These are phyloP conservation scores for Syritta pipiens DNA, from an alignment of 2,888 invertebrate genomes.

Conservation along the genomic window DNA sequence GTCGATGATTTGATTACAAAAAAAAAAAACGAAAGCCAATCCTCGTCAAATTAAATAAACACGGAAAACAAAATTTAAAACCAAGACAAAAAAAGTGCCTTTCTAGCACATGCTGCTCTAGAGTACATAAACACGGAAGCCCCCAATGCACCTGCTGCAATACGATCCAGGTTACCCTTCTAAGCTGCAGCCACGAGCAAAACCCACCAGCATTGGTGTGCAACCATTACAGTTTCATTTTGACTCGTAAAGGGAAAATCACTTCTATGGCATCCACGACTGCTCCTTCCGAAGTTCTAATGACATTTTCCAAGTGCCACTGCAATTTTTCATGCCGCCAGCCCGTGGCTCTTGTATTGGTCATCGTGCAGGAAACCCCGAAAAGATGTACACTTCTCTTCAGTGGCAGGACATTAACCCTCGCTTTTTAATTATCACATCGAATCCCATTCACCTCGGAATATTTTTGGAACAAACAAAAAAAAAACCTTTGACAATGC, in stretches of 20 bases:
- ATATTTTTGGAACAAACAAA: constrained; percentile 9
- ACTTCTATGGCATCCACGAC: constrained; percentile 61
- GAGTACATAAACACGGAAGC: constrained; percentile 56
- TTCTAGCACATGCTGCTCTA: constrained; percentile 42
- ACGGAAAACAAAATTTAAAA: neutral
- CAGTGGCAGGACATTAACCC: constrained; percentile 44
- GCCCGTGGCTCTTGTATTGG: neutral
- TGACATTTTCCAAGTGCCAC: constrained; percentile 53
- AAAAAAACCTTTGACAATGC: constrained; percentile 9
- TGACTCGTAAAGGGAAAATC: constrained; percentile 31
- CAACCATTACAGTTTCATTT: constrained; percentile 43
- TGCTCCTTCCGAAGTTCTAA: constrained; percentile 44
- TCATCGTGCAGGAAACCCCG: constrained; percentile 3
- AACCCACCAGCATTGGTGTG: constrained; percentile 21
- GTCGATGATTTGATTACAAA: constrained; percentile 51
- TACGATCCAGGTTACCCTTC: constrained; percentile 59
- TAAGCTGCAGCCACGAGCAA: constrained; percentile 27
- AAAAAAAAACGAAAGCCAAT: constrained; percentile 6
- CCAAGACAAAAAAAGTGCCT: constrained; percentile 19
- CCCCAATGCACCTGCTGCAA: constrained; percentile 60
- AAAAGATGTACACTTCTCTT: constrained; percentile 19
- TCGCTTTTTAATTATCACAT: neutral
- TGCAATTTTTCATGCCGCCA: constrained; percentile 15
- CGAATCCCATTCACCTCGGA: neutral
- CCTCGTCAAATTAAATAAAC: neutral